Evolutionary conservation across 2,888 invertebrate species (phyloP), one percentile per base, ranked within the genome.

Genomic region (Phasia obesa): DNA sequence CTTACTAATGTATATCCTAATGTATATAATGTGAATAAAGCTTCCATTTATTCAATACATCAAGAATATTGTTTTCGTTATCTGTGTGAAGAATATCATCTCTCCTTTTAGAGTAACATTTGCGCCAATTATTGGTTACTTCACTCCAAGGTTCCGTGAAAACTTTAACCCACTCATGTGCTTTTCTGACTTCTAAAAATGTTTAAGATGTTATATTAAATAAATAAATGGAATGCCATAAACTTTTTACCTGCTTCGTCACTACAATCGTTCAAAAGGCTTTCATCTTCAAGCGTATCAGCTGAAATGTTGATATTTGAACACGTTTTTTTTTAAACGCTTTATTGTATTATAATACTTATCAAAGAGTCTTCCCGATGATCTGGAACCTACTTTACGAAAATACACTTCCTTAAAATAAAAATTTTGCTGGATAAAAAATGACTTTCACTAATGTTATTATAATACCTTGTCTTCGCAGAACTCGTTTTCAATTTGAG

Each of bases 61-160:
- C 31, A 7, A 35, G 11, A 4, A 57, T 35, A 57, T 57, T 57
- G 19, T 31, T 35, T n/a, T 13, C 31, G 13, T 19, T 17, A 11
- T n/a, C 35, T 31, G 35, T 11, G 13, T 57, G 57, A 57, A 57
- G n/a, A 7, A 60, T 60, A 5, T 60, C 60, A 60, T 42, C 60
- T 60, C 60, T 38, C 15, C 42, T 60, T 60, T 60, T 60, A 42
- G 23, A 60, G 21, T 42, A 60, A 60, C 42, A 60, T 19, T 23
- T n/a, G 13, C 42, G 60, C 60, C 60, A 60, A 23, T 60, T 60
- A 6, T 38, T 42, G 42, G 38, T 60, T 60, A 60, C 60, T 60
- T 60, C 42, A 60, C 42, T 60, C 60, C 60, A 60, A 42, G 60
- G 60, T 42, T 60, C 42, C 7, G 38, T 60, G 23, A 21, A 60